Evolutionary conservation across 2,797 vertebrate species (phyloP).

Genomic region (Rhinophrynus dorsalis): DNA sequence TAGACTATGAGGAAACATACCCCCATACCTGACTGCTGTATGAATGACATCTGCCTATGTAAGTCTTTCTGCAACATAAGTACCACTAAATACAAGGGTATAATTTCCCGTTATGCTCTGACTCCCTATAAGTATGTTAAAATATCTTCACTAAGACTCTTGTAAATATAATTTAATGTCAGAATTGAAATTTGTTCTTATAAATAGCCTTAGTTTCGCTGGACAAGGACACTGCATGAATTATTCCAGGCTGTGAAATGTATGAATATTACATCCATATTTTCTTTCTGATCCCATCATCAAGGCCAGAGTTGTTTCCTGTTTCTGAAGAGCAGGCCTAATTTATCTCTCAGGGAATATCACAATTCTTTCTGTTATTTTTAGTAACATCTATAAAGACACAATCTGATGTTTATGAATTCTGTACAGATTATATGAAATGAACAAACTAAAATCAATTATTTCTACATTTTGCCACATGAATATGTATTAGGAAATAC

Average conservation of each 20-base stretch:
- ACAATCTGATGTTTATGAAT: constrained; percentile 39
- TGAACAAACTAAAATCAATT: constrained; percentile 22
- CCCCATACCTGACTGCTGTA: too few relatives aligned
- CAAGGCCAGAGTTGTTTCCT: constrained; percentile 40
- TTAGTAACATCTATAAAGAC: constrained; percentile 42
- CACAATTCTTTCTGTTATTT: constrained; percentile 35
- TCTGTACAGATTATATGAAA: constrained; percentile 17
- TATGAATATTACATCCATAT: constrained; percentile 48
- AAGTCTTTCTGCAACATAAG: too few relatives aligned
- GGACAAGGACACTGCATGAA: constrained; percentile 39
- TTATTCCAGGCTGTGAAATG: constrained; percentile 38
- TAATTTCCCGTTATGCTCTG: too few relatives aligned
- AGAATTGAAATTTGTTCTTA: constrained; percentile 26
- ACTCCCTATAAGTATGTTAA: too few relatives aligned
- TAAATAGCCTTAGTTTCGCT: constrained; percentile 41
- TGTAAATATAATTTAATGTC: too few relatives aligned
- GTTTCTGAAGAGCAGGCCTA: constrained; percentile 34
- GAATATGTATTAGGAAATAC: too few relatives aligned
- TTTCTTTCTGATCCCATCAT: constrained; percentile 47
- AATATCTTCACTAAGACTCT: too few relatives aligned
- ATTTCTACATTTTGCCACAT: too few relatives aligned
- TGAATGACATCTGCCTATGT: too few relatives aligned
- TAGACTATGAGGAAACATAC: too few relatives aligned
- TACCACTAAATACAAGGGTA: too few relatives aligned
- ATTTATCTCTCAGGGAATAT: constrained; percentile 50